Evolutionary conservation across 2,113 vertebrate genomes (phyloP).

Genomic region (Anthoscopus minutus): DNA sequence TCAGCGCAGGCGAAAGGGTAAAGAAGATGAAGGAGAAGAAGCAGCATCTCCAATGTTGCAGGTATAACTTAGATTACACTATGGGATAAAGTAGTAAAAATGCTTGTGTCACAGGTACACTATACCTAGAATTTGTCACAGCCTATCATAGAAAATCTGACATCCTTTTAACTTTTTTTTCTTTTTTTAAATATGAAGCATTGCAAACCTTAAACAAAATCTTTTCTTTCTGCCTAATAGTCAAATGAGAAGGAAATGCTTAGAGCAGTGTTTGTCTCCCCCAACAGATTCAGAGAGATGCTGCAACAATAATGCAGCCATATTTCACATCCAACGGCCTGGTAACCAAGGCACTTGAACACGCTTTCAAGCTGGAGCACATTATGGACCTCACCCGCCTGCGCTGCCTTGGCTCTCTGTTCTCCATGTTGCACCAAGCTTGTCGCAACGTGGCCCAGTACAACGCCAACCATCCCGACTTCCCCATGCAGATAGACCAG

Average conservation of each 20-base stretch:
- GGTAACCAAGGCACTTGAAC: conserved; percentile 94
- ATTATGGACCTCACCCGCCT: conserved; percentile 98
- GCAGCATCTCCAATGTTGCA: conserved; percentile 93
- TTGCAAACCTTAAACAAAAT: neutral
- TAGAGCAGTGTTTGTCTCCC: neutral
- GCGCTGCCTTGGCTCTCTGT: conserved; percentile 91
- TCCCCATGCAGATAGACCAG: conserved; percentile 95
- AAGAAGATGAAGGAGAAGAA: conserved; percentile 91
- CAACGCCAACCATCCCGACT: conserved; percentile 96
- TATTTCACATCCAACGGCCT: conserved; percentile 95
- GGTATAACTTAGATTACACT: conserved; percentile 60
- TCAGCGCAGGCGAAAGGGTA: conserved; percentile 86
- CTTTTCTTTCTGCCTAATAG: neutral
- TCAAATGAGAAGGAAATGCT: neutral
- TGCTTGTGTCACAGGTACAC: neutral
- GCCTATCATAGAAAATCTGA: neutral
- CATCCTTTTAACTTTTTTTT: neutral
- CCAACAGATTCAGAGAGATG: conserved; percentile 90
- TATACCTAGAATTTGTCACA: neutral
- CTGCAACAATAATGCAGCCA: conserved; percentile 85
- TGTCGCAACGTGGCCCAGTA: conserved; percentile 94
- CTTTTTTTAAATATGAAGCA: neutral
- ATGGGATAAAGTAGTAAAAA: neutral
- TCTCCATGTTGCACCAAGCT: conserved; percentile 97
- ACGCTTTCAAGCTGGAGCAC: conserved; percentile 95